Base-by-base conservation (phyloP, 2,113 vertebrate genomes). In the Danionella cerebrum region DNA sequence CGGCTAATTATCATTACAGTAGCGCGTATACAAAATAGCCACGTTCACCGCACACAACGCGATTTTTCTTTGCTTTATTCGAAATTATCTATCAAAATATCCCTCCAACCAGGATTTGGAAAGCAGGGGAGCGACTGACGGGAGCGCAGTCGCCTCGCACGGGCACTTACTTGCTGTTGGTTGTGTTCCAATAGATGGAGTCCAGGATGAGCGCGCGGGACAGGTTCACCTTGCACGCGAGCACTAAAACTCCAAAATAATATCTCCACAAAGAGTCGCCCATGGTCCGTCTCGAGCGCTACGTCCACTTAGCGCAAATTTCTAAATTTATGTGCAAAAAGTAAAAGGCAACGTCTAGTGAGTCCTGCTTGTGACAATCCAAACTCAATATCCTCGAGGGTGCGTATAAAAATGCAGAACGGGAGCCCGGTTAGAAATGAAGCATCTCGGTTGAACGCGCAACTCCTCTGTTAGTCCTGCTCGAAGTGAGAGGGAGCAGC, bases 171-270 rank as follows among this genome's bases (percentile, higher is more conserved):
- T 95, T 98, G 88, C 90, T 90, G 82, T 98, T 98, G 72, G 96
- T 97, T 70, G 95, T 96, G 91, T 98, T 98, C 96, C 96, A 98
- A 82, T 98, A 98, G 79, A 98, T 96, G 76, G 96, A 95, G 70
- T 97, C 95, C 83, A 98, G 87, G 80, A 98, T 93, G 83, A 93
- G 85, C 76, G 94, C 91, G 54, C 92, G 90, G 80, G 93, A 91
- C 79, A 93, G 78, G 68, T 91, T 90, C 89, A 93, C 89, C 88
- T 92, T 90, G 89, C 93, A 93, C 80, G 92, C 90, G 82, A 96
- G 86, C 85, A 96, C 86, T 85, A 89, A 83, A 89, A 93, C 86
- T 87, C 93, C 93, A 79, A 95, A 90, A 76, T 91, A 96, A 90
- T 91, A 96, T 87, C 91, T 96, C 93, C 95, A 95, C 84, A 91